Evolutionary conservation across 2,888 invertebrate genomes (phyloP).

Genomic region (Cephus pulcher): DNA sequence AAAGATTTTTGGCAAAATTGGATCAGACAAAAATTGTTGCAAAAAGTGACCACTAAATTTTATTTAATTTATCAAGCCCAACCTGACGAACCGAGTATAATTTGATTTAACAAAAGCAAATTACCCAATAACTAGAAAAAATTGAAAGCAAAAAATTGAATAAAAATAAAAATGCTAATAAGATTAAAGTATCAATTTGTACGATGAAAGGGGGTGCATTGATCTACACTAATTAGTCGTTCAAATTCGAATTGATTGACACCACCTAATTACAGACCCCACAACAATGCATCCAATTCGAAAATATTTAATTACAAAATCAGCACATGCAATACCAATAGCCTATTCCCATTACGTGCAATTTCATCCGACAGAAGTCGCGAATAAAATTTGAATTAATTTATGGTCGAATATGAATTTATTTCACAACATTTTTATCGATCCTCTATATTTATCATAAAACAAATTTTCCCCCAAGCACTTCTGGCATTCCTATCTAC

Average conservation of each 20-base stretch:
- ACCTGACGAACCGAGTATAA: no score
- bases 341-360: neutral
- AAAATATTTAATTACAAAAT: neutral
- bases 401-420: neutral
- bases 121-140: no score
- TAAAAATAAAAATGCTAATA: no score
- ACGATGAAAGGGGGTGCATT: neutral
- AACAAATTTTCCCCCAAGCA: neutral
- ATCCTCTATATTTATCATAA: neutral
- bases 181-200: no score
- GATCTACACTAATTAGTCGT: neutral
- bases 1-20: no score
- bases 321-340: neutral
- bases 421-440: neutral
- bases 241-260: neutral
- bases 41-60: no score
- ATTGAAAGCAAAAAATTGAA: no score
- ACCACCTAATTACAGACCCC: neutral
- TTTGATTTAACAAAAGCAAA: no score
- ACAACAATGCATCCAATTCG: neutral
- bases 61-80: no score
- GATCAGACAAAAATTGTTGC: no score
- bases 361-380: neutral
- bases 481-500: neutral
- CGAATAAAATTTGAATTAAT: neutral